Base-by-base conservation (phyloP, 2,888 invertebrate genomes). In the Scaptomyza flava region DNA sequence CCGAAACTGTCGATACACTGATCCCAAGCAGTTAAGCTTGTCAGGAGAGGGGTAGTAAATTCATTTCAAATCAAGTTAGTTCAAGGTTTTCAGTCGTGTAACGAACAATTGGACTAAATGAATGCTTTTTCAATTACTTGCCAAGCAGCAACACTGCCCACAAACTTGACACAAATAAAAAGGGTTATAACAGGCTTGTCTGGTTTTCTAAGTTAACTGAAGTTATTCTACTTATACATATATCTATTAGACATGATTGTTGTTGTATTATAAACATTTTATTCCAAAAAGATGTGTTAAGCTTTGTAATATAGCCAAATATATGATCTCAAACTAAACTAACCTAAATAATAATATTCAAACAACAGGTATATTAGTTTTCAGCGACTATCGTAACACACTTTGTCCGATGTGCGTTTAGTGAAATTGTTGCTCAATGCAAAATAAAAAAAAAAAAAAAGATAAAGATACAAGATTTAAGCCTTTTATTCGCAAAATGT, bases 241-340 rank as follows among this genome's bases (percentile, higher is more conserved):
- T 46, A 54, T 51, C 31, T 47, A 36, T 65, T 67, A 54, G 71
- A 65, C 68, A 64, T 81, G 72, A 72, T 84, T 81, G 78, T 87
- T 81, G 75, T 86, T 64, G 58, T 58, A 83, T 60, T 50, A 60
- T 41, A 61, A 27, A 57, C 30, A 36, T 51, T 57, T 58, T 51
- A 45, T 38, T 54, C 42, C 8, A 46, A 36, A 58, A 43, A 38
- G 30, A 31, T 62, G 17, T 60, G 42, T 68, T 68, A 62, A 41
- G 33, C 53, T 59, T 65, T 77, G 84, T 83, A 86, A 75, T 41
- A 64, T 87, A 87, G 84, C 78, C 81, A 87, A 68, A 86, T 68
- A 72, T 74, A 67, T 68, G 81, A 87, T 87, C 75, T 81, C 78
- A 64, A 77, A 50, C 14, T 17, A 36, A 56, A n/a, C 54, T 43